These are phyloP conservation scores for Nycticebus coucang DNA, from an alignment of 2,113 vertebrate species.

Conservation along the genomic window DNA sequence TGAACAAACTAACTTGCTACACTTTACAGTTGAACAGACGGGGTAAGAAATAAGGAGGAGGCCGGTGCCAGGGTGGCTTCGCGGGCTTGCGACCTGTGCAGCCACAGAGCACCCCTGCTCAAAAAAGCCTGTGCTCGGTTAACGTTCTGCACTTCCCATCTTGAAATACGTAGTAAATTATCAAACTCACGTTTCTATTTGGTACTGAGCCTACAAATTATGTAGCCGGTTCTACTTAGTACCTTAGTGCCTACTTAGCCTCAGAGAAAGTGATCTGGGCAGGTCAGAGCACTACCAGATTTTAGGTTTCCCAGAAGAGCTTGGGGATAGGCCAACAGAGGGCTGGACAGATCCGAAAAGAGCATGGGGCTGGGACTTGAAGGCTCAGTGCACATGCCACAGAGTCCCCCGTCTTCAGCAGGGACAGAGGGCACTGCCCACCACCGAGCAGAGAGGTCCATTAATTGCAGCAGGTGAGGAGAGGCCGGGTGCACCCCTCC, in stretches of 20 bases:
- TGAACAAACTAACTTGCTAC: neutral
- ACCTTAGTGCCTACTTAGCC: neutral
- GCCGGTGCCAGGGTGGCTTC: neutral
- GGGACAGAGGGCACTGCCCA: neutral
- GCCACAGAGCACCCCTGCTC: rapidly evolving
- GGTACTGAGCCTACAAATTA: neutral
- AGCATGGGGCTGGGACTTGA: too few relatives aligned
- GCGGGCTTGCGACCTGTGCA: rapidly evolving
- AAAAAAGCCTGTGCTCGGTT: neutral
- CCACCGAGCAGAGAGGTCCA: neutral
- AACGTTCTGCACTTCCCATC: neutral
- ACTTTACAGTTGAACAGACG: neutral
- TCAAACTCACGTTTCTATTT: neutral
- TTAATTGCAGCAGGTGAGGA: neutral
- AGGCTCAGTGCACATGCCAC: neutral
- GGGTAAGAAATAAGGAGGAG: neutral
- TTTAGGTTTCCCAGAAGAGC: neutral
- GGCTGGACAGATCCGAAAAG: neutral
- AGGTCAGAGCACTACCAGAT: neutral
- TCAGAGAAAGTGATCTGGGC: neutral
- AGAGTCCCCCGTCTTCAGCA: neutral
- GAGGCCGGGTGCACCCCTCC: neutral
- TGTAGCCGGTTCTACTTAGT: neutral
- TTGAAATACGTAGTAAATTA: neutral
- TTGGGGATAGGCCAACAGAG: neutral